These are phyloP conservation scores for Melanargia galathea DNA, from an alignment of 2,888 invertebrate species.

Conservation along the genomic window DNA sequence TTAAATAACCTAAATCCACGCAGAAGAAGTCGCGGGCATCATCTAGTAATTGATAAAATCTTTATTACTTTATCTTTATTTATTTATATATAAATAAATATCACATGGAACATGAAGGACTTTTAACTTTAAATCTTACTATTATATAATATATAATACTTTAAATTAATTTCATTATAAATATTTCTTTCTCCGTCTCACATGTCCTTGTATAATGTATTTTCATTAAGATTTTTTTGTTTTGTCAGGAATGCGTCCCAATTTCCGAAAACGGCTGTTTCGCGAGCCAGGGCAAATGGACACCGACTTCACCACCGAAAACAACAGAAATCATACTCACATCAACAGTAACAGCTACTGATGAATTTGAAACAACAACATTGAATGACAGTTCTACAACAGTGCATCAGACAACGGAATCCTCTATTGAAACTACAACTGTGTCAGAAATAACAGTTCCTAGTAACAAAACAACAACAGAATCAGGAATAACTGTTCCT, in stretches of 20 bases:
- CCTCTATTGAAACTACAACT: background rate
- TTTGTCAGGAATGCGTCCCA: slow-evolving; percentile 35
- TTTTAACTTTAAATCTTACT: too few species aligned
- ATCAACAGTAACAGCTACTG: background rate
- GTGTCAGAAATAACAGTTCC: background rate
- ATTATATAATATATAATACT: too few species aligned
- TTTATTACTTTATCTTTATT: too few species aligned
- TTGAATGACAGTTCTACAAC: background rate
- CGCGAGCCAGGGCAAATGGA: slow-evolving; percentile 22
- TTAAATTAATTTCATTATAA: too few species aligned
- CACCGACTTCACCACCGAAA: slow-evolving; percentile 1
- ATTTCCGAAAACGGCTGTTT: slow-evolving; percentile 37
- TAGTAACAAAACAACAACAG: background rate
- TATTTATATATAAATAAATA: too few species aligned
- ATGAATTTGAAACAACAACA: background rate
- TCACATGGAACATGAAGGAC: too few species aligned
- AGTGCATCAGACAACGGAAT: background rate
- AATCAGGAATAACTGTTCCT: background rate
- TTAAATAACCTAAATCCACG: too few species aligned
- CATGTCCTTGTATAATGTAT: too few species aligned
- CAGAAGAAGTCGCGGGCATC: too few species aligned
- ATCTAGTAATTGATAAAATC: too few species aligned
- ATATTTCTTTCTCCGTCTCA: too few species aligned
- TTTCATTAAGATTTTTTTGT: too few species aligned
- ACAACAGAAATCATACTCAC: slow-evolving; percentile 9